Conservation (phyloP, 2,888 invertebrate species). For the Oegoconia quadripuncta region DNA sequence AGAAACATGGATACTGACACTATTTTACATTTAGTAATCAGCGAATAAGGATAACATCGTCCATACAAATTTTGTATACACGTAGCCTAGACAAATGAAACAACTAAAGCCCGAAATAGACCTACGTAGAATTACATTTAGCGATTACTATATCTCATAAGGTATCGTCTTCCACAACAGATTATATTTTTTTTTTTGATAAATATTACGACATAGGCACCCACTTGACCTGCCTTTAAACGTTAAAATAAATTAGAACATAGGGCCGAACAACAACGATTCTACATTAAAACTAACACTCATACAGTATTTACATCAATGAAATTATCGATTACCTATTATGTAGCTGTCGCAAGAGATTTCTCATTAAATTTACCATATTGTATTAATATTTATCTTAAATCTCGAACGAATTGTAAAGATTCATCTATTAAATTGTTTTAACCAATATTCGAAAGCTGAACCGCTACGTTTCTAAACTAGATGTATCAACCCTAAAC, state of each 20-base stretch:
- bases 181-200: conserved; percentile 42
- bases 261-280: conserved; percentile 38
- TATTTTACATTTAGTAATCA: conserved; percentile 39
- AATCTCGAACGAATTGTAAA: conserved; percentile 57
- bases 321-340: conserved; percentile 42
- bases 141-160: conserved; percentile 60
- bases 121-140: conserved; percentile 50
- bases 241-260: conserved; percentile 30
- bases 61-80: conserved; percentile 30
- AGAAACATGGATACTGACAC: conserved; percentile 43
- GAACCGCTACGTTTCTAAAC: conserved; percentile 64
- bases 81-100: conserved; percentile 33
- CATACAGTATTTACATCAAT: conserved; percentile 64
- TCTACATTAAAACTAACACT: conserved; percentile 60
- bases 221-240: conserved; percentile 40
- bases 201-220: conserved; percentile 50
- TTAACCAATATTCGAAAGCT: conserved; percentile 77
- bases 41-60: conserved; percentile 35
- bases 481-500: conserved; percentile 61
- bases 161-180: conserved; percentile 76
- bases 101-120: conserved; percentile 25
- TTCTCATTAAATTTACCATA: conserved; percentile 38
- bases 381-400: conserved; percentile 54
- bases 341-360: conserved; percentile 45
- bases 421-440: conserved; percentile 49